Evolutionary conservation across 2,888 invertebrate genomes (phyloP).

Genomic region (Cylloceria caligata): DNA sequence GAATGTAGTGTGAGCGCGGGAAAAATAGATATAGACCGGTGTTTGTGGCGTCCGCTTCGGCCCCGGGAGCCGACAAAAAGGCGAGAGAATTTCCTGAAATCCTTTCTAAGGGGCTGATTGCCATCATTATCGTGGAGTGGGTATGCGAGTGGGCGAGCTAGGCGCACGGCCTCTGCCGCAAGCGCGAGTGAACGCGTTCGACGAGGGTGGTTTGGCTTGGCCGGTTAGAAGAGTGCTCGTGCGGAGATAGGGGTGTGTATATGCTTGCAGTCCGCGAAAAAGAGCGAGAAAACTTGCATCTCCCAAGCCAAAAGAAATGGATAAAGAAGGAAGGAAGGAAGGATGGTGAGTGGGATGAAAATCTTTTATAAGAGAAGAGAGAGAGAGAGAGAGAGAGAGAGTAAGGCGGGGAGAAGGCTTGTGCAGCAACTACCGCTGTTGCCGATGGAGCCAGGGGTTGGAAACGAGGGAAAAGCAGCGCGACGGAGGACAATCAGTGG

Average conservation of each 20-base stretch:
- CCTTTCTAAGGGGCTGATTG: slow-evolving; percentile 85
- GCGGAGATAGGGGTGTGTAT: slow-evolving; percentile 45
- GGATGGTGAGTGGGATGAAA: slow-evolving; percentile 70
- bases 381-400: slow-evolving; percentile 18
- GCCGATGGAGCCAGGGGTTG: slow-evolving; percentile 27
- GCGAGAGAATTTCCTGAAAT: slow-evolving; percentile 85
- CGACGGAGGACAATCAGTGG: slow-evolving; percentile 82
- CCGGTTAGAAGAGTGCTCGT: slow-evolving; percentile 44
- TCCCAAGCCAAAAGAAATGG: slow-evolving; percentile 32
- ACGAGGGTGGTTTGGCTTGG: slow-evolving; percentile 49
- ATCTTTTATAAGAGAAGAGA: slow-evolving; percentile 69
- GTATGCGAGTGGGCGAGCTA: slow-evolving; percentile 78
- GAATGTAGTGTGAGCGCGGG: slow-evolving; percentile 48
- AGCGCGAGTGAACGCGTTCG: slow-evolving; percentile 33
- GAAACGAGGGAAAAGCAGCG: slow-evolving; percentile 56
- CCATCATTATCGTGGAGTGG: slow-evolving; percentile 85
- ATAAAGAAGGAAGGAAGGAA: slow-evolving; percentile 34
- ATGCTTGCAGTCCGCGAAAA: slow-evolving; percentile 37
- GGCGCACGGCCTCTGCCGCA: slow-evolving; percentile 17
- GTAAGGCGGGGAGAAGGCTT: slow-evolving; percentile 24
- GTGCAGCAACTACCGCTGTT: slow-evolving; percentile 39
- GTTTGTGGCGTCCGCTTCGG: slow-evolving; percentile 83
- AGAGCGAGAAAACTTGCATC: slow-evolving; percentile 37
- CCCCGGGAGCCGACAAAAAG: slow-evolving; percentile 83
- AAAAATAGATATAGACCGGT: slow-evolving; percentile 76